Percentiles rank a stretch among this genome's conserved stretches.
These are phyloP conservation scores for Lamellibrachia luymesi DNA, from an alignment of 1,140 invertebrate species.

Conservation along the genomic window DNA sequence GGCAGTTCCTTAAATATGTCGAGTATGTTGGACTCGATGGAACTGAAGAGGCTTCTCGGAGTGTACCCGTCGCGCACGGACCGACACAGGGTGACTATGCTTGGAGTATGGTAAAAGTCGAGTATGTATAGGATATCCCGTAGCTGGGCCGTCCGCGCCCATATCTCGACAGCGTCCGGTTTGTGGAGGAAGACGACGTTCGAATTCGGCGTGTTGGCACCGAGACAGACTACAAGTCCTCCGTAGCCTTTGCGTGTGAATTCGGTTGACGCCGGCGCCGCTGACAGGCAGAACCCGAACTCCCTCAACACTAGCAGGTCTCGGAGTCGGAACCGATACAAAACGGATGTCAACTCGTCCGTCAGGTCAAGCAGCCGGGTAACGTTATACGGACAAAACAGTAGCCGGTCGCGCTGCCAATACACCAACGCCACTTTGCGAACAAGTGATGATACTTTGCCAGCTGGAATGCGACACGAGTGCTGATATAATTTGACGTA, in stretches of 20 bases:
- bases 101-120: background rate
- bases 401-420: background rate
- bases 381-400: background rate
- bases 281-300: conserved; percentile 37
- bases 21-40: conserved; percentile 34
- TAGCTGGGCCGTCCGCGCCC: conserved; percentile 25
- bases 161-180: conserved; percentile 33
- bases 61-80: conserved; percentile 45
- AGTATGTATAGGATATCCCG: conserved; percentile 25
- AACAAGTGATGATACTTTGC: background rate
- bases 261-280: conserved; percentile 30
- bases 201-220: conserved; percentile 35
- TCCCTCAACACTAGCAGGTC: conserved; percentile 20
- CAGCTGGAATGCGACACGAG: background rate
- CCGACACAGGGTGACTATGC: conserved; percentile 38
- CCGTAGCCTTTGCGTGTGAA: conserved; percentile 14
- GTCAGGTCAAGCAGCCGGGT: background rate
- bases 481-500: background rate
- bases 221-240: conserved; percentile 35
- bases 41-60: conserved; percentile 30
- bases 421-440: background rate
- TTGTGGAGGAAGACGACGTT: conserved; percentile 36
- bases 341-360: background rate
- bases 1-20: conserved; percentile 8
- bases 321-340: background rate